phyloP scores from a whole-genome alignment of 1,140 invertebrate genomes.

The Brachionus plicatilis region DNA sequence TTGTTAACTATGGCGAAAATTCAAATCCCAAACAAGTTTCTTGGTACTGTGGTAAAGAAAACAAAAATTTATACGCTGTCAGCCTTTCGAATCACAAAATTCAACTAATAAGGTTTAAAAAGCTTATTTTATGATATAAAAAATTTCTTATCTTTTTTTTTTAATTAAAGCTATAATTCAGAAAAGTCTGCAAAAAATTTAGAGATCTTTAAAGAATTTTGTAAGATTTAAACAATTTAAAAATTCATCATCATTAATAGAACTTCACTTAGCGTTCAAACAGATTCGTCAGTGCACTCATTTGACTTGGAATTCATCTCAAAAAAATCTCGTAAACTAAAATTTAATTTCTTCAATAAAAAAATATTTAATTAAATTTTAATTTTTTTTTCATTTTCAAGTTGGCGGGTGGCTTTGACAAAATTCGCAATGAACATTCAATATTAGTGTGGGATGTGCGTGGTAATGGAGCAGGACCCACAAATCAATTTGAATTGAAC shows the following conservation, averaged over 20 bases:
- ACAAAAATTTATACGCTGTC: neutral
- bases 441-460: constrained; percentile 56
- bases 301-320: constrained; percentile 80
- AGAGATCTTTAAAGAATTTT: constrained; percentile 19
- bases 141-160: no score
- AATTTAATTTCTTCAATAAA: neutral
- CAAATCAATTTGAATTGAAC: neutral
- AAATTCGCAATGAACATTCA: constrained; percentile 64
- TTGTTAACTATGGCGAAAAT: constrained; percentile 1
- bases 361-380: neutral
- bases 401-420: constrained; percentile 77
- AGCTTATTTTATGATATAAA: neutral
- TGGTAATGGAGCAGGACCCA: neutral
- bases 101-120: neutral
- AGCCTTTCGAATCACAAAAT: constrained; percentile 23
- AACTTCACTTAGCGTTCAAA: constrained; percentile 63
- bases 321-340: constrained; percentile 65
- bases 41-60: constrained; percentile 16
- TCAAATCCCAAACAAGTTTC: constrained; percentile 13
- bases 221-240: neutral
- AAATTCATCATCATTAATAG: neutral
- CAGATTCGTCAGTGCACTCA: constrained; percentile 75
- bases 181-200: neutral
- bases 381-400: constrained; percentile 43
- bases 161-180: neutral